A percentile compares a stretch with the other conserved stretches of the same genome.
These are phyloP conservation scores for Homarus americanus DNA, from an alignment of 1,140 invertebrate genomes.

Conservation along the genomic window DNA sequence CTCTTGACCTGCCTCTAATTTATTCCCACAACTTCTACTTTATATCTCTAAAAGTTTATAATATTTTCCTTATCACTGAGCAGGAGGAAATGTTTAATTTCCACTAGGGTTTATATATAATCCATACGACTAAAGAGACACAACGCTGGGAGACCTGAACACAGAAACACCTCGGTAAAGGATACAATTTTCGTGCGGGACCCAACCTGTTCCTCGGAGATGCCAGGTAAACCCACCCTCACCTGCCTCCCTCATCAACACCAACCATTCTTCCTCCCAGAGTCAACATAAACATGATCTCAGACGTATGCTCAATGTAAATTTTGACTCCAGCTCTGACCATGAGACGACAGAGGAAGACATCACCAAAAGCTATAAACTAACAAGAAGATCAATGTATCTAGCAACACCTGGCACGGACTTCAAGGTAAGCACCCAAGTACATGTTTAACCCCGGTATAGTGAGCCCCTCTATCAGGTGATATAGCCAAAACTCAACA, in stretches of 20 bases:
- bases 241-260: neutral
- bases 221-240: slow-evolving; percentile 40
- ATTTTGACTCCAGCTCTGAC: too few species aligned
- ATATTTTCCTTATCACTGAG: too few species aligned
- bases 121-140: too few species aligned
- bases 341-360: too few species aligned
- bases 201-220: slow-evolving; percentile 63
- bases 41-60: too few species aligned
- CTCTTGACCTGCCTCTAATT: neutral
- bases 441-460: slow-evolving; percentile 41
- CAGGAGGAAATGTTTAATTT: too few species aligned
- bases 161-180: slow-evolving; percentile 18
- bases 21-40: too few species aligned
- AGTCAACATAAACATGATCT: too few species aligned
- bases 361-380: too few species aligned
- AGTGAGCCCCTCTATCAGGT: neutral
- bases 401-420: neutral
- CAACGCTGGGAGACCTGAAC: slow-evolving; percentile 1
- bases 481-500: slow-evolving; percentile 38
- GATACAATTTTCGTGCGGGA: slow-evolving; percentile 71
- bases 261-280: neutral
- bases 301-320: too few species aligned
- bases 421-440: slow-evolving; percentile 61
- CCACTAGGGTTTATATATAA: too few species aligned
- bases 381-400: too few species aligned